These are phyloP conservation scores for Pterostichus niger DNA, from an alignment of 2,888 invertebrate genomes.

Conservation along the genomic window DNA sequence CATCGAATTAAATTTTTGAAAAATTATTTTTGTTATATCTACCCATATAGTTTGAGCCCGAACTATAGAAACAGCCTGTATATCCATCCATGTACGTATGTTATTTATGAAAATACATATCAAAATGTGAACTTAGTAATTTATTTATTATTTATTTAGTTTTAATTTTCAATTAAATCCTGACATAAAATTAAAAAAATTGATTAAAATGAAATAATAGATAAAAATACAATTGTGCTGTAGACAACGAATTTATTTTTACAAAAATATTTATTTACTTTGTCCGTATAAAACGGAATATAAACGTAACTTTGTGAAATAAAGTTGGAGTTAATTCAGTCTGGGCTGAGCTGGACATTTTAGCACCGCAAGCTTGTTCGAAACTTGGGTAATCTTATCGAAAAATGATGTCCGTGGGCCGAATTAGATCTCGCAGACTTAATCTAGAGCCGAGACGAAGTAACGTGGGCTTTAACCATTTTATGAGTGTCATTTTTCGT, in stretches of 20 bases:
- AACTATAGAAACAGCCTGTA: too few species aligned
- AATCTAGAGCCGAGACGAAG: slow-evolving; percentile 44
- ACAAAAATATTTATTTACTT: neutral
- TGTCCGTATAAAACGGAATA: neutral
- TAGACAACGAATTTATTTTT: neutral
- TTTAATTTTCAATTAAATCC: too few species aligned
- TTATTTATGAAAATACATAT: too few species aligned
- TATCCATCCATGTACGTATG: too few species aligned
- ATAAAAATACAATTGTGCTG: too few species aligned
- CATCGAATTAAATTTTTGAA: too few species aligned
- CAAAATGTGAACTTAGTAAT: too few species aligned
- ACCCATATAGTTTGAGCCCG: too few species aligned
- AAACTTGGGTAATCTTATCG: slow-evolving; percentile 61
- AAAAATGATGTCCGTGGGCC: slow-evolving; percentile 57
- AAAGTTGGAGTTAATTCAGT: slow-evolving; percentile 10
- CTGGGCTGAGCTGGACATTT: neutral
- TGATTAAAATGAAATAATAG: too few species aligned
- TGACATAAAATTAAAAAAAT: too few species aligned
- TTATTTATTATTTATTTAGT: too few species aligned
- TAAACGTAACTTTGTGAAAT: slow-evolving; percentile 22
- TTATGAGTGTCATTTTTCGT: slow-evolving; percentile 53
- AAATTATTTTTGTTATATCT: too few species aligned
- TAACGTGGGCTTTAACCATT: slow-evolving; percentile 53
- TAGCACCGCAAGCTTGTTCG: slow-evolving; percentile 18
- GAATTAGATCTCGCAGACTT: slow-evolving; percentile 56